Conservation (phyloP, 2,113 vertebrate species). For the Herpailurus yagouaroundi region DNA sequence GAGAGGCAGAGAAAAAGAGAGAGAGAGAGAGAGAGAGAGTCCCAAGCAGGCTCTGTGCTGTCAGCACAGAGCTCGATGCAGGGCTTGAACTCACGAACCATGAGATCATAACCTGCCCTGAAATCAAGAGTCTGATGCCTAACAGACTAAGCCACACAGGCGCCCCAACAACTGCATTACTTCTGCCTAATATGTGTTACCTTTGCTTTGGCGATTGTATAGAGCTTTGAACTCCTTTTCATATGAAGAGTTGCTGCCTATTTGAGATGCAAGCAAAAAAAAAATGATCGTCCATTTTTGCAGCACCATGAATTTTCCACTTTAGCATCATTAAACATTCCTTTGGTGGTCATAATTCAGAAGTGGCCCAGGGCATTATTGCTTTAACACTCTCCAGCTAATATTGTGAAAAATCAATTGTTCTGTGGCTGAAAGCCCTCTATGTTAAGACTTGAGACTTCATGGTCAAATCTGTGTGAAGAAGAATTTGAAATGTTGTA, state of each 20-base stretch:
- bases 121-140: too few relatives aligned
- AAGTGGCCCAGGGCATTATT: not conserved
- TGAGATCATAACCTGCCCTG: too few relatives aligned
- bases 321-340: not conserved
- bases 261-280: constrained; percentile 12
- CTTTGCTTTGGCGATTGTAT: not conserved
- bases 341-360: not conserved
- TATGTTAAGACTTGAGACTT: not conserved
- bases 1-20: too few relatives aligned
- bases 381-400: not conserved
- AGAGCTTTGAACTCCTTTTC: not conserved
- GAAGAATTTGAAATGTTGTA: not conserved
- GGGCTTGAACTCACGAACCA: too few relatives aligned
- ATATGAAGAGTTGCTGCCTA: not conserved
- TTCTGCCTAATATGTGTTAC: not conserved
- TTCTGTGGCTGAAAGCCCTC: not conserved
- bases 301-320: not conserved
- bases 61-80: too few relatives aligned
- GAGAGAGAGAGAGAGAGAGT: too few relatives aligned
- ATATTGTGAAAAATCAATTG: not conserved
- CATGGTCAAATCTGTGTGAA: not conserved
- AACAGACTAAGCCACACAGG: too few relatives aligned
- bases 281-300: not conserved
- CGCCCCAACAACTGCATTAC: not conserved
- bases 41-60: too few relatives aligned